A percentile compares a stretch with the other conserved stretches of the same genome.
These are phyloP conservation scores for Triplophysa rosa DNA, from an alignment of 2,113 vertebrate genomes.

Conservation along the genomic window DNA sequence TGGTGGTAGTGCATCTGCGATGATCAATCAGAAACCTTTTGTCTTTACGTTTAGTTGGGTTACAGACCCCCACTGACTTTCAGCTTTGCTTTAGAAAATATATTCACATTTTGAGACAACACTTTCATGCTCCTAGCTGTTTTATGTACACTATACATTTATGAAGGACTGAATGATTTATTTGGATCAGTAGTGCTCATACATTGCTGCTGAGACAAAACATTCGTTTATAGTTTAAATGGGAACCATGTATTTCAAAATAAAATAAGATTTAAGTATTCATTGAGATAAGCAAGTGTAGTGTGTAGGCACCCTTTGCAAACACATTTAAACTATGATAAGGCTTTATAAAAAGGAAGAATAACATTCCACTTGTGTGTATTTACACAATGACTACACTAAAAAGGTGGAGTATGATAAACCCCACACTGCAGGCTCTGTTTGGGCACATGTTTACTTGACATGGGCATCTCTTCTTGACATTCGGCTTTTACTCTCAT, in stretches of 20 bases:
- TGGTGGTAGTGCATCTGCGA: neutral
- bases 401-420: neutral
- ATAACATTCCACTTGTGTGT: neutral
- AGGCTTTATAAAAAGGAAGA: neutral
- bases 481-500: neutral
- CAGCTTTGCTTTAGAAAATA: neutral
- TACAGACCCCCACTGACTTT: constrained; percentile 15
- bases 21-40: constrained; percentile 45
- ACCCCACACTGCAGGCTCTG: no score
- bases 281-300: neutral
- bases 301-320: neutral
- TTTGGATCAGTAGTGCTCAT: neutral
- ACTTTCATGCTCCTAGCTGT: neutral
- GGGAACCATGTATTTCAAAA: neutral
- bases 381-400: neutral
- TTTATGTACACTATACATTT: neutral
- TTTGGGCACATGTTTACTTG: neutral
- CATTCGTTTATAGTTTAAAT: neutral
- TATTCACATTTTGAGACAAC: neutral
- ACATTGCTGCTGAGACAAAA: neutral
- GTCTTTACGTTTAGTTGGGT: constrained; percentile 30
- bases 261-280: neutral
- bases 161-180: neutral
- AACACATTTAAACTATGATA: neutral
- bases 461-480: neutral